Base-by-base conservation (phyloP, 1,140 invertebrate genomes). In the Drosophila parvula region DNA sequence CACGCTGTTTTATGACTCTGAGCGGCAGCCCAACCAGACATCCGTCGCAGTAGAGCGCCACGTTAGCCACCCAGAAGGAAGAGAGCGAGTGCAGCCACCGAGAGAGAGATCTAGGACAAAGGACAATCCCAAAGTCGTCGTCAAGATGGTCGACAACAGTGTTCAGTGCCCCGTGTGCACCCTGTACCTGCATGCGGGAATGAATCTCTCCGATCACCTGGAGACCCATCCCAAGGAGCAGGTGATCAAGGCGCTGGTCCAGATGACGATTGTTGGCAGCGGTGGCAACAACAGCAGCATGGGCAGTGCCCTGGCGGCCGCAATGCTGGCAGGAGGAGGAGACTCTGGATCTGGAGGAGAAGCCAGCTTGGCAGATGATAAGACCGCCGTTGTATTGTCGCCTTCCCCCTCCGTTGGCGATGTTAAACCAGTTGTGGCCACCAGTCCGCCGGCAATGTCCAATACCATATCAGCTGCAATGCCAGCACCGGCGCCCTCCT, bases 141-240 rank as follows among this genome's bases (percentile, higher is more conserved):
- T 14, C 81, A 92, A 86, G 69, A 94, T 94, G 93, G 93, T 93
- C 79, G 93, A 93, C 59, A 92, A 93, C 56, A 92, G 92, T 64
- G 92, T 94, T 73, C 94, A 94, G 84, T 97, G 96, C 92, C 96
- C 96, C 28, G 96, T 97, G 48, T 97, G 96, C 93, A 97, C 96
- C 22, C 93, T 97, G 44, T 97, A 95, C 90, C 93, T 97, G 50
- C 94, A 96, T 70, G 96, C 96, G 92, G 96, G 96, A 34, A 97
- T 97, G 92, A 95, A 95, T 58, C 92, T 97, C 64, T 95, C 96
- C 81, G 94, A 94, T 68, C 96, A 97, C 92, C 93, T 97, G 88
- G 94, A 96, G 82, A 97, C 96, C 8, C 96, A 97, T 93, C 96
- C 96, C 27, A 97, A 97, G 90, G 96, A 97, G 84, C 96, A 96